A percentile compares a stretch with the other conserved stretches of the same genome.
Conservation (phyloP, 2,113 vertebrate genomes). For the Dicerorhinus sumatrensis region DNA sequence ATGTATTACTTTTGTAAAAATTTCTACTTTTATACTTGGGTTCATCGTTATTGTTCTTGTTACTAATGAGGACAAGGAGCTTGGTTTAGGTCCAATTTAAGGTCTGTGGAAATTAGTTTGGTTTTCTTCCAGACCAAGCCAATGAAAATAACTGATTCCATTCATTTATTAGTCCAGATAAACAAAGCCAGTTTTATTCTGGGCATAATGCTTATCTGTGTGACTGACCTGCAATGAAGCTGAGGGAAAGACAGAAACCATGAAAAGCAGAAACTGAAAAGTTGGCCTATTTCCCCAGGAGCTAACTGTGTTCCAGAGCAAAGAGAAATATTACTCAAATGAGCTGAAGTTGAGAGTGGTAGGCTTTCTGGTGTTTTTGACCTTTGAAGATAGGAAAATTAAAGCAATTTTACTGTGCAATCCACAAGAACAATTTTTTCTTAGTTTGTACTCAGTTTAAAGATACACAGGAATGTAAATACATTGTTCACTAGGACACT, state of each 20-base stretch:
- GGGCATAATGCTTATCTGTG: slow-evolving; percentile 84
- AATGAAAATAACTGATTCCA: slow-evolving; percentile 80
- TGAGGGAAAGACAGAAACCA: slow-evolving; percentile 70
- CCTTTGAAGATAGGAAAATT: slow-evolving; percentile 49
- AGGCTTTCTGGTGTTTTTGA: slow-evolving; percentile 48
- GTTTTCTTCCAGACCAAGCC: slow-evolving; percentile 78
- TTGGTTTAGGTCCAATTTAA: slow-evolving; percentile 63
- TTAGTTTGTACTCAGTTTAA: background rate
- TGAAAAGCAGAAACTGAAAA: slow-evolving; percentile 73
- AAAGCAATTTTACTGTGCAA: slow-evolving; percentile 12
- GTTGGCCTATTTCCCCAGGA: slow-evolving; percentile 57
- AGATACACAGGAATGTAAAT: background rate
- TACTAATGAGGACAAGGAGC: slow-evolving; percentile 61
- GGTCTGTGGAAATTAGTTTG: slow-evolving; percentile 78
- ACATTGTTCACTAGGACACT: background rate
- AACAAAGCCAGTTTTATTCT: slow-evolving; percentile 83
- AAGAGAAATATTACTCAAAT: slow-evolving; percentile 59
- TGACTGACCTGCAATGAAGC: slow-evolving; percentile 74
- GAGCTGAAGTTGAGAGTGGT: background rate
- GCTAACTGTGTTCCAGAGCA: slow-evolving; percentile 57
- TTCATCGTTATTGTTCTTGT: background rate
- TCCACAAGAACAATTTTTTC: background rate
- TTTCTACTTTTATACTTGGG: slow-evolving; percentile 23
- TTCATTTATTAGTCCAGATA: slow-evolving; percentile 80
- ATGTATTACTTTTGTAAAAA: slow-evolving; percentile 8